Percentiles rank a stretch among this genome's conserved stretches.
Conservation (phyloP, 1,140 invertebrate species). For the Druon quercuslanigerum region DNA sequence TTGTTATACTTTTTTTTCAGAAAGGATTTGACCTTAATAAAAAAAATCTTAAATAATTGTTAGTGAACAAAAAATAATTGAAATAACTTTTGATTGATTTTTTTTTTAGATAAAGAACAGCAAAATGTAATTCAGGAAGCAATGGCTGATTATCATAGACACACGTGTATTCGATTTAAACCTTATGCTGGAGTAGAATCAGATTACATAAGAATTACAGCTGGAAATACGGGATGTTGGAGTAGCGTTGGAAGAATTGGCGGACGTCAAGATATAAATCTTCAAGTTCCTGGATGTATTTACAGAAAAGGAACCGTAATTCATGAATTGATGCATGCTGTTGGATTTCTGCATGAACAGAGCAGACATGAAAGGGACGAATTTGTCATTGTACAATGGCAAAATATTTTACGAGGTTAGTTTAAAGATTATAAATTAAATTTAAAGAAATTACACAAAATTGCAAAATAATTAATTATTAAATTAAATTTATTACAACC, state of each 20-base stretch:
- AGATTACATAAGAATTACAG: slow-evolving; percentile 83
- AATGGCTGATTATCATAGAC: slow-evolving; percentile 81
- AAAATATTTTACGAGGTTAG: slow-evolving; percentile 83
- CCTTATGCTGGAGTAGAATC: slow-evolving; percentile 76
- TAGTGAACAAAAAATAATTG: neutral
- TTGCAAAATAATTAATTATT: too few species aligned
- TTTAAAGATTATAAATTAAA: neutral
- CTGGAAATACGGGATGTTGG: slow-evolving; percentile 86
- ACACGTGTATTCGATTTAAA: slow-evolving; percentile 86
- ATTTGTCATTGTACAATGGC: slow-evolving; percentile 82
- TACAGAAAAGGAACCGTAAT: slow-evolving; percentile 84
- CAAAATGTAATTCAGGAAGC: slow-evolving; percentile 78
- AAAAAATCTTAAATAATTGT: neutral
- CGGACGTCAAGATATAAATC: slow-evolving; percentile 83
- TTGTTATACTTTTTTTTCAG: too few species aligned
- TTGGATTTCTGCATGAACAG: slow-evolving; percentile 93
- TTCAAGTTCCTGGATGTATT: slow-evolving; percentile 85
- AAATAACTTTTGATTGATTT: neutral
- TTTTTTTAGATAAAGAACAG: slow-evolving; percentile 69
- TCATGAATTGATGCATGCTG: slow-evolving; percentile 90
- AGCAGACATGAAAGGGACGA: slow-evolving; percentile 87
- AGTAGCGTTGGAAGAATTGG: slow-evolving; percentile 85
- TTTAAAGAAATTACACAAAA: too few species aligned
- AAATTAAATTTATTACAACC: too few species aligned
- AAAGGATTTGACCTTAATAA: too few species aligned